A percentile compares a stretch with the other conserved stretches of the same genome.
Conservation (phyloP, 2,113 vertebrate genomes). For the Empidonax alnorum region DNA sequence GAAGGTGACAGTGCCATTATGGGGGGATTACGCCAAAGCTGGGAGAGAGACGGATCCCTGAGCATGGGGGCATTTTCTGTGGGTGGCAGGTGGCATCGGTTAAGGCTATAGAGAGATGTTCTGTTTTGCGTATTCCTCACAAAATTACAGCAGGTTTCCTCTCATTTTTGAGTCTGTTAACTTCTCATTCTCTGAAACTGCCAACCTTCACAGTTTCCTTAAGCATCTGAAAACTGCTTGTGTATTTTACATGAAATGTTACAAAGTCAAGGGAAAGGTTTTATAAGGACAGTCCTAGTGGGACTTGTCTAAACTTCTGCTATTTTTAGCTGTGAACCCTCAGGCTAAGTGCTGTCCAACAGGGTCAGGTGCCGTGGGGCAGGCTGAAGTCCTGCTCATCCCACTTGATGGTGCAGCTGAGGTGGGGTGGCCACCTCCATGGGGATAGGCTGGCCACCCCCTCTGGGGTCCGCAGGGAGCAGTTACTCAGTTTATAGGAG, state of each 20-base stretch:
- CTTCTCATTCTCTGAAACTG: background rate
- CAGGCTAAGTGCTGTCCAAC: background rate
- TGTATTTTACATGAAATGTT: background rate
- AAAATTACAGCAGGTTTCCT: background rate
- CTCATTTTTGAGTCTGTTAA: background rate
- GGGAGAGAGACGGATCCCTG: background rate
- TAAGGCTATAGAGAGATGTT: background rate
- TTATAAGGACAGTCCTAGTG: background rate
- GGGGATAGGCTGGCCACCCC: fast-evolving
- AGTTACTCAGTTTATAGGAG: background rate
- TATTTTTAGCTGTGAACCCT: background rate
- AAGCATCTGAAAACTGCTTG: background rate
- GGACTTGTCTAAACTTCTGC: background rate
- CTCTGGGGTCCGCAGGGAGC: fast-evolving
- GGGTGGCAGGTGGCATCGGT: background rate
- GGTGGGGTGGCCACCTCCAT: background rate
- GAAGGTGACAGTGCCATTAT: slow-evolving; percentile 43
- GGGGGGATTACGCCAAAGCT: background rate
- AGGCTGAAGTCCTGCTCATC: background rate
- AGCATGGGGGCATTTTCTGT: background rate
- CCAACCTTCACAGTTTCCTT: background rate
- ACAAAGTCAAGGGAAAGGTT: background rate
- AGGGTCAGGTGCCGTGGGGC: fast-evolving
- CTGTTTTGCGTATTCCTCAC: background rate
- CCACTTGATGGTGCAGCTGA: background rate